Percentiles rank a stretch among this genome's conserved stretches.
phyloP scores from a whole-genome alignment of 30 jellyfish, hydroid and myxozoan species.

The Turritopsis dohrnii region DNA sequence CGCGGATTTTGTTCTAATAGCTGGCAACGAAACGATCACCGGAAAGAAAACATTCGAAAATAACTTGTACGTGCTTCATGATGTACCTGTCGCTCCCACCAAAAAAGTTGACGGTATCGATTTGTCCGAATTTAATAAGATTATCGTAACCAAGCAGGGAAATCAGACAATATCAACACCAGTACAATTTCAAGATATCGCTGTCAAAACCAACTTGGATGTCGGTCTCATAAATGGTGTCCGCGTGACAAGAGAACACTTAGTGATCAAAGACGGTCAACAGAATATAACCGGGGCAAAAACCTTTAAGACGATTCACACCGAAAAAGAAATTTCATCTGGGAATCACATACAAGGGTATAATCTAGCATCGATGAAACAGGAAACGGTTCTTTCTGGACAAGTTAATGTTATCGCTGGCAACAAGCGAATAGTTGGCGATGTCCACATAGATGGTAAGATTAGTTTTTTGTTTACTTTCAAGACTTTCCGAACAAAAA shows the following conservation, averaged over 20 bases:
- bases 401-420: conserved; percentile 47
- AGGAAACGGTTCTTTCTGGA: conserved; percentile 44
- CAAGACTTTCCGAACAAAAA: neutral
- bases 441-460: conserved; percentile 39
- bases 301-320: conserved; percentile 34
- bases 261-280: conserved; percentile 26
- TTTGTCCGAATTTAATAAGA: conserved; percentile 50
- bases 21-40: conserved; percentile 40
- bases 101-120: conserved; percentile 64
- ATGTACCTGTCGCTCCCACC: conserved; percentile 26
- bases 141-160: conserved; percentile 31
- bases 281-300: conserved; percentile 57
- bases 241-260: conserved; percentile 26
- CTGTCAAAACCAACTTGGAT: conserved; percentile 6
- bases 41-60: conserved; percentile 53
- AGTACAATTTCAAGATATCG: conserved; percentile 19
- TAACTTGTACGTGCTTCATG: conserved; percentile 36
- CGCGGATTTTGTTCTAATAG: conserved; percentile 62
- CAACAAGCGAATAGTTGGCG: conserved; percentile 40
- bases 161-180: conserved; percentile 44
- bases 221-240: conserved; percentile 45
- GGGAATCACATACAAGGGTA: conserved; percentile 35
- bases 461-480: neutral
- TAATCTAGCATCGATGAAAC: conserved; percentile 39
- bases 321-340: conserved; percentile 27